Evolutionary conservation across 2,113 vertebrate species (phyloP).

Genomic region (Caretta caretta): DNA sequence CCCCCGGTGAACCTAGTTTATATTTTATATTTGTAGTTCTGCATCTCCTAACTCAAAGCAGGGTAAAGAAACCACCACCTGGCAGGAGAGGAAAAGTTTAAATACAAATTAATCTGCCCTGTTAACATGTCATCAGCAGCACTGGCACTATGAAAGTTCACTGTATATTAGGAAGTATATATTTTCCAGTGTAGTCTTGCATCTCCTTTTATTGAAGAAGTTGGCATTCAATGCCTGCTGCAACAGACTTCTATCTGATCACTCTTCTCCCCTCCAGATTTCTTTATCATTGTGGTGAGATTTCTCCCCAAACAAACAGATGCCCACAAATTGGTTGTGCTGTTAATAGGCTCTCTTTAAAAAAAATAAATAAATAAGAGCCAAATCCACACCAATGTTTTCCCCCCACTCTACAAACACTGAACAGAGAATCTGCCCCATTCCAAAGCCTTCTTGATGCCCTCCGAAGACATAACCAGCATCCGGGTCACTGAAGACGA

Average conservation of each 20-base stretch:
- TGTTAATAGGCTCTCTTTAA: not conserved
- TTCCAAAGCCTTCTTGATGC: not conserved
- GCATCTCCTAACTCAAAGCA: conserved; percentile 18
- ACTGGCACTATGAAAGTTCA: not conserved
- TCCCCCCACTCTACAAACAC: not conserved
- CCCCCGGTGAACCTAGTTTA: too few species aligned
- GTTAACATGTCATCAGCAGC: not conserved
- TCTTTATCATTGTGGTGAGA: not conserved
- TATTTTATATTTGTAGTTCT: conserved; percentile 54
- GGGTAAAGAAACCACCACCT: not conserved
- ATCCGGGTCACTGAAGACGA: not conserved
- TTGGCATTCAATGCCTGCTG: not conserved
- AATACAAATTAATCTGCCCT: conserved; percentile 25
- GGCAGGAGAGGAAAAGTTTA: not conserved
- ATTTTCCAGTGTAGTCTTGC: not conserved
- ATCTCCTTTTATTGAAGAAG: not conserved
- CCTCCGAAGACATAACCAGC: not conserved
- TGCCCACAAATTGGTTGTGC: not conserved
- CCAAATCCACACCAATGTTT: not conserved
- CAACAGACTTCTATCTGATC: conserved; percentile 4
- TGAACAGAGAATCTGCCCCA: not conserved
- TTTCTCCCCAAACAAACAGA: not conserved
- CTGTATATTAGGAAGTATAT: not conserved
- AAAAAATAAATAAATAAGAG: not conserved
- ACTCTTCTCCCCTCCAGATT: not conserved